Evolutionary conservation across 2,113 vertebrate species (phyloP).

Genomic region (Tetrao urogallus): DNA sequence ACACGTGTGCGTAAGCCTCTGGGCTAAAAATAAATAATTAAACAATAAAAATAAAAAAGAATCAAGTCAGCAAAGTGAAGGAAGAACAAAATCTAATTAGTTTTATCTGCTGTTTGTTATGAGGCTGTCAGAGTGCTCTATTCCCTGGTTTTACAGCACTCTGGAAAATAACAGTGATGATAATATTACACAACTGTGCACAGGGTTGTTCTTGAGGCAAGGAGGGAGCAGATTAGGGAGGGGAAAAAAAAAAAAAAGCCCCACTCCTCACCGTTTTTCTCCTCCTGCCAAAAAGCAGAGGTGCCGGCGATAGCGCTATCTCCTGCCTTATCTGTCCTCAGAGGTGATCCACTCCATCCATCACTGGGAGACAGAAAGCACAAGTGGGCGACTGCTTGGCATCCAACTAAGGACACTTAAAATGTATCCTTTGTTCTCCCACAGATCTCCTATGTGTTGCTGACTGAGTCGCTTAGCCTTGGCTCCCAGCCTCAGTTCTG

Average conservation of each 20-base stretch:
- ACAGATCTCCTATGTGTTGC: background rate
- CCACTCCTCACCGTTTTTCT: background rate
- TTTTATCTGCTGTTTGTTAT: constrained; percentile 44
- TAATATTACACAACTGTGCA: constrained; percentile 53
- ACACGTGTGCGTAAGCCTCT: constrained; percentile 9
- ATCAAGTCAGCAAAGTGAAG: constrained; percentile 72
- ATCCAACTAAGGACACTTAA: background rate
- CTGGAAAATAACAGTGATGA: constrained; percentile 46
- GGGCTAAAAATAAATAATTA: constrained; percentile 75
- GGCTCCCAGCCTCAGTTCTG: background rate
- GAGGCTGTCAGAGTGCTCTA: constrained; percentile 8
- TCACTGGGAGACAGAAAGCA: background rate
- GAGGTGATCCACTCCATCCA: background rate
- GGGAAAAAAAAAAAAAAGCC: background rate
- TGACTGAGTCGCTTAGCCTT: background rate
- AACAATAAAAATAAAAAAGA: constrained; percentile 65
- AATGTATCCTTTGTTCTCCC: constrained; percentile 4
- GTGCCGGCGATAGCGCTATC: background rate
- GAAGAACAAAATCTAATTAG: constrained; percentile 43
- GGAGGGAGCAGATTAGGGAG: constrained; percentile 14
- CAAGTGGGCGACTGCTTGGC: background rate
- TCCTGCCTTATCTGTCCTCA: background rate
- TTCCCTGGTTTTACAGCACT: constrained; percentile 25
- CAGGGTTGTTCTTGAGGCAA: constrained; percentile 12
- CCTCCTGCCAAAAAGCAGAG: background rate